Conservation (phyloP, 2,888 invertebrate species). For the Plebejus argus region DNA sequence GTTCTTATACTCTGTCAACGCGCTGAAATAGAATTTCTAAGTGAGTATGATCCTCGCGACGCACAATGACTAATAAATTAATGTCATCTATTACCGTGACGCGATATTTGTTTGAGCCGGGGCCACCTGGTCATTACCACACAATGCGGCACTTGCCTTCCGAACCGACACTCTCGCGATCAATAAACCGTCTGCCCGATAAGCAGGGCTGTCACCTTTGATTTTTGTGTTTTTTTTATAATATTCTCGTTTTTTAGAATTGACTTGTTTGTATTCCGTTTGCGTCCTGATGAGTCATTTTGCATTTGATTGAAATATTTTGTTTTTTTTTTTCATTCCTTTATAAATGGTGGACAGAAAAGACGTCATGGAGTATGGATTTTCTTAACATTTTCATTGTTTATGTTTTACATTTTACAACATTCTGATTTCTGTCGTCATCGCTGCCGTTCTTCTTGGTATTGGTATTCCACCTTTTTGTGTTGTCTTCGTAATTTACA, state of each 20-base stretch:
- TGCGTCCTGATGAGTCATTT: not conserved
- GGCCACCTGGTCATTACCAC: conserved; percentile 66
- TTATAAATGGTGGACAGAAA: not conserved
- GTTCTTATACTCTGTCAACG: not conserved
- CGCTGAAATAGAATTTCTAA: not conserved
- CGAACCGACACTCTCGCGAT: conserved; percentile 50
- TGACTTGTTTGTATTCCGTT: not conserved
- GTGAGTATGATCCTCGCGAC: conserved; percentile 35
- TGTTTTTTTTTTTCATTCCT: not conserved
- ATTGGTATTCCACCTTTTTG: too few relatives aligned
- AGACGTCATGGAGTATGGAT: not conserved
- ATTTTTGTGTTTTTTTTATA: not conserved
- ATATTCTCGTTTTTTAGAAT: not conserved
- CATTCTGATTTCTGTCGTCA: not conserved
- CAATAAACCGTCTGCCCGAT: conserved; percentile 54
- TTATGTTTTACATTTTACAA: not conserved
- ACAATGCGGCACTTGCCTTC: conserved; percentile 63
- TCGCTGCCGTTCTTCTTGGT: not conserved
- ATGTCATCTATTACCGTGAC: conserved; percentile 54
- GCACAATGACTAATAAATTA: conserved; percentile 50
- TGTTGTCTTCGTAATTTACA: too few relatives aligned
- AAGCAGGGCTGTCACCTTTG: conserved; percentile 29
- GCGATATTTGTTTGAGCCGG: conserved; percentile 62
- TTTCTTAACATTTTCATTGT: not conserved
- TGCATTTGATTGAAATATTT: not conserved